Percentiles rank a stretch among this genome's conserved stretches.
Evolutionary conservation across 2,888 invertebrate genomes (phyloP).

Genomic region (Acanthosepion lycidas): DNA sequence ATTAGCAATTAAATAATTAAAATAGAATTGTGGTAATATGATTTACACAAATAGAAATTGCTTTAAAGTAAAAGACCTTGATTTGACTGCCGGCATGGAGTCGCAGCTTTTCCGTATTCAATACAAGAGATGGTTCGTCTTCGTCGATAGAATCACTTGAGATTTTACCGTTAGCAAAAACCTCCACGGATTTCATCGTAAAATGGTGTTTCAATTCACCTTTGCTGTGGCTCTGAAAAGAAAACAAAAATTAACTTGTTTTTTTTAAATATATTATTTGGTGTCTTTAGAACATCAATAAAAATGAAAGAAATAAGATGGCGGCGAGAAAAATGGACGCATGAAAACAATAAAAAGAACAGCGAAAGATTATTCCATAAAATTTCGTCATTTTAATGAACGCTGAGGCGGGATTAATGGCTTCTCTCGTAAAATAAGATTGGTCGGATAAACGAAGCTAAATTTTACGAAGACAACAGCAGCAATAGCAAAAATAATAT

Average conservation of each 20-base stretch:
- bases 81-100: constrained; percentile 63
- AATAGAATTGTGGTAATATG: not conserved
- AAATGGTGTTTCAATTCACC: constrained; percentile 54
- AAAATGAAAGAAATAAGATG: too few species aligned
- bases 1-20: not conserved
- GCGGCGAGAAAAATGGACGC: too few species aligned
- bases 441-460: too few species aligned
- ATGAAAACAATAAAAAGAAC: too few species aligned
- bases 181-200: constrained; percentile 56
- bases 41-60: not conserved
- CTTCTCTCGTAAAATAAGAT: too few species aligned
- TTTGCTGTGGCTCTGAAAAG: constrained; percentile 56
- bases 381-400: too few species aligned
- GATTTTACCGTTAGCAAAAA: constrained; percentile 62
- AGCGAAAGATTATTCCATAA: too few species aligned
- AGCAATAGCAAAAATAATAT: too few species aligned
- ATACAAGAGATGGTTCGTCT: constrained; percentile 54
- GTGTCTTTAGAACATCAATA: too few species aligned
- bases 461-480: too few species aligned
- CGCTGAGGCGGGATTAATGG: too few species aligned
- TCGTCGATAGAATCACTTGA: constrained; percentile 56
- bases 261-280: too few species aligned
- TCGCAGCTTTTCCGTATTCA: constrained; percentile 54
- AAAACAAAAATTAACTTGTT: not conserved
- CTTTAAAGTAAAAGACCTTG: constrained; percentile 52